A percentile compares a stretch with the other conserved stretches of the same genome.
These are phyloP conservation scores for Sebastes variabilis DNA, from an alignment of 2,797 vertebrate genomes.

Conservation along the genomic window DNA sequence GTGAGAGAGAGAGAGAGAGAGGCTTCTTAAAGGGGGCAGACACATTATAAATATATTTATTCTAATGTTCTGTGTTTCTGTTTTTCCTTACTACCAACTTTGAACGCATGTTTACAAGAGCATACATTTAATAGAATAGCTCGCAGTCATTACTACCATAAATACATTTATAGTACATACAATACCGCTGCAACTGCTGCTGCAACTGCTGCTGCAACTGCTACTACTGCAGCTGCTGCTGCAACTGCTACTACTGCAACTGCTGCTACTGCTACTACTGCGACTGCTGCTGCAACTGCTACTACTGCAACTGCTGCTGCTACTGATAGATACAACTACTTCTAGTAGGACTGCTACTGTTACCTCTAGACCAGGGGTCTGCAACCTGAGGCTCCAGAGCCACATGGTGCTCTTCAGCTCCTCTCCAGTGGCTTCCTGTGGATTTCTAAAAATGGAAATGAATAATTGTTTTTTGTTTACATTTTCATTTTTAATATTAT, in stretches of 20 bases:
- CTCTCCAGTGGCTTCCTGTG: too few relatives aligned
- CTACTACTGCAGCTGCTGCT: not conserved
- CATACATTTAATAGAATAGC: not conserved
- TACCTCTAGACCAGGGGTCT: not conserved
- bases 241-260: not conserved
- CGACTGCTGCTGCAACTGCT: not conserved
- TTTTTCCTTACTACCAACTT: not conserved
- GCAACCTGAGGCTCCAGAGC: too few relatives aligned
- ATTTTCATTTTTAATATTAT: too few relatives aligned
- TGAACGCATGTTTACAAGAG: not conserved
- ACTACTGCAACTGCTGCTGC: not conserved
- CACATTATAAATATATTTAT: not conserved
- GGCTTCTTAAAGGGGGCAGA: slow-evolving; percentile 63
- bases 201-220: not conserved
- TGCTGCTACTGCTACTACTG: not conserved
- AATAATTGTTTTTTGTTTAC: too few relatives aligned
- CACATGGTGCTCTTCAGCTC: too few relatives aligned
- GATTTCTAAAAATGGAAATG: too few relatives aligned
- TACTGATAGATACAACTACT: not conserved
- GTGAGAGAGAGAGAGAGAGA: slow-evolving; percentile 73
- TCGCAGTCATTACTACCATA: not conserved
- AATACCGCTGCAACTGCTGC: not conserved
- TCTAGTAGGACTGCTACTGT: not conserved
- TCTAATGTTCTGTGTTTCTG: not conserved
- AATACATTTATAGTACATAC: not conserved